Percentiles rank a stretch among this genome's conserved stretches.
phyloP scores from a whole-genome alignment of 2,113 vertebrate species.

The Struthio camelus region DNA sequence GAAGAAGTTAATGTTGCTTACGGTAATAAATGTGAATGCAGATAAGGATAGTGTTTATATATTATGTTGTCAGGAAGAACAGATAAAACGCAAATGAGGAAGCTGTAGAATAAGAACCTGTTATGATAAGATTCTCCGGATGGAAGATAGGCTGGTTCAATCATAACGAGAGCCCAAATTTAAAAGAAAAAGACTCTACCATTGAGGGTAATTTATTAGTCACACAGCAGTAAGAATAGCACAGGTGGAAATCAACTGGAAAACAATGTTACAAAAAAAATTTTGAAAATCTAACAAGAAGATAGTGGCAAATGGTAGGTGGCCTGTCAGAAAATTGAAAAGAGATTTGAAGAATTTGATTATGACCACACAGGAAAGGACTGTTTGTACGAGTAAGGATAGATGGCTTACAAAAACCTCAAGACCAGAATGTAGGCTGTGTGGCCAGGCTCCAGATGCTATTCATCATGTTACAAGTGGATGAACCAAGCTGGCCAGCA shows the following conservation, averaged over 20 bases:
- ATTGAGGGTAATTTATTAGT: not conserved
- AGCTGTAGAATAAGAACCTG: not conserved
- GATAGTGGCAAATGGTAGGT: not conserved
- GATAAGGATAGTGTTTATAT: not conserved
- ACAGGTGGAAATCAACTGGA: not conserved
- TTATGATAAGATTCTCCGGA: not conserved
- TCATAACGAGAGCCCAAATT: not conserved
- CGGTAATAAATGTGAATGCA: not conserved
- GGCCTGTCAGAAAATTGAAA: not conserved
- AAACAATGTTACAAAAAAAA: not conserved
- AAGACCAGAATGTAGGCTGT: not conserved
- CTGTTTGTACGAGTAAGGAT: constrained; percentile 2
- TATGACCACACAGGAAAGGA: not conserved
- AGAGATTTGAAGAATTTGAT: constrained; percentile 15
- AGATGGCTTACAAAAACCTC: not conserved
- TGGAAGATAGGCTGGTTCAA: not conserved
- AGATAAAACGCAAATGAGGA: not conserved
- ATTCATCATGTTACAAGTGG: constrained; percentile 37
- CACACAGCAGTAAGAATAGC: not conserved
- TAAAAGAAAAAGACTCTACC: not conserved
- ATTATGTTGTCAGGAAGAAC: not conserved
- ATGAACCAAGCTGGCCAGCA: not conserved
- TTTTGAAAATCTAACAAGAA: not conserved
- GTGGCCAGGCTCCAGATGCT: constrained; percentile 14
- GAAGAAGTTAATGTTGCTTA: not conserved